phyloP scores from a whole-genome alignment of 2,797 vertebrate species.

The Mormyrops attenuatus region DNA sequence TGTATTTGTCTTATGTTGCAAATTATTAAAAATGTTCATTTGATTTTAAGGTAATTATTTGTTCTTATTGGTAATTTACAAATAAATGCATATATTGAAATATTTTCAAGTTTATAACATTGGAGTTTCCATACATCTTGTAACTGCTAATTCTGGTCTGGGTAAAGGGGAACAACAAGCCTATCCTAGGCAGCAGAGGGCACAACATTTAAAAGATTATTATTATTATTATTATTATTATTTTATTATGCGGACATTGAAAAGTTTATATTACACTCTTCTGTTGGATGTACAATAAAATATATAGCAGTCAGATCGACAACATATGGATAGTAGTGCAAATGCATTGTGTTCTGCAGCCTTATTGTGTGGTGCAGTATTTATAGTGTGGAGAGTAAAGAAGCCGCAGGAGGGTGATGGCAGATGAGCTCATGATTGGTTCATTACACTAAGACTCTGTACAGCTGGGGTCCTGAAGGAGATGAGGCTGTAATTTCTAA shows the following conservation, averaged over 20 bases:
- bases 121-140: neutral
- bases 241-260: neutral
- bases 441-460: neutral
- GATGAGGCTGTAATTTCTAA: neutral
- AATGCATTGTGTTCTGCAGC: neutral
- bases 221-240: neutral
- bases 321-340: neutral
- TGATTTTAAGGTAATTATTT: neutral
- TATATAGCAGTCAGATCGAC: neutral
- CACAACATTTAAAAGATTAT: neutral
- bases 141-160: neutral
- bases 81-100: neutral
- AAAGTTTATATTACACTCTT: neutral
- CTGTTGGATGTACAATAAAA: neutral
- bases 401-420: neutral
- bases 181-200: neutral
- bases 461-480: constrained; percentile 11
- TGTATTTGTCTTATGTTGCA: neutral
- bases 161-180: neutral
- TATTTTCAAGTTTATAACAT: neutral
- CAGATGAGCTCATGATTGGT: neutral
- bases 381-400: neutral
- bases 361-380: neutral
- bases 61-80: neutral
- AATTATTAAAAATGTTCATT: neutral